Percentiles rank a stretch among this genome's conserved stretches.
Conservation (phyloP, 1,140 invertebrate genomes). For the Calephelis virginiensis region DNA sequence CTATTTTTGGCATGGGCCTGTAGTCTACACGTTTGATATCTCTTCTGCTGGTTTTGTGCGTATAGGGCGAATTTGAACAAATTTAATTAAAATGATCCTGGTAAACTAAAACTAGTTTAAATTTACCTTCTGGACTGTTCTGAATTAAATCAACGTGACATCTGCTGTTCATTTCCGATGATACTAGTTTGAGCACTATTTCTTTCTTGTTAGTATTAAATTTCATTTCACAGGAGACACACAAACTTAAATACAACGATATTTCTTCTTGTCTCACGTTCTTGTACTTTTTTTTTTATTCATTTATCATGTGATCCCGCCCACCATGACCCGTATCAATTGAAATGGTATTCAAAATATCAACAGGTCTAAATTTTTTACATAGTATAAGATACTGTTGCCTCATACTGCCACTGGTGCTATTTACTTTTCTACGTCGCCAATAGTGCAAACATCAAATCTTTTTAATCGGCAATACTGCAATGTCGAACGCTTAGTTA, state of each 20-base stretch:
- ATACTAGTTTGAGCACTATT: background rate
- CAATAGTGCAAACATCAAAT: constrained; percentile 4
- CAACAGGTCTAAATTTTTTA: constrained; percentile 1
- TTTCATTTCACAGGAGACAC: background rate
- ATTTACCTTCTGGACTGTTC: background rate
- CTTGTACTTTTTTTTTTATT: constrained; percentile 6
- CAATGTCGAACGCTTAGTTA: background rate
- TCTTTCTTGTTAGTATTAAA: background rate
- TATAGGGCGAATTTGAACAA: no score
- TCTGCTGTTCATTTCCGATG: constrained; percentile 7
- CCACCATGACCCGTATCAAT: constrained; percentile 5
- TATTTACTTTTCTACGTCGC: background rate
- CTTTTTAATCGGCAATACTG: constrained; percentile 3
- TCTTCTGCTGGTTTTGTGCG: no score
- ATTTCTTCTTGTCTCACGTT: no score
- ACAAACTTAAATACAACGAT: constrained; percentile 3
- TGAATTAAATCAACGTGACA: background rate
- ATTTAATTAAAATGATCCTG: constrained; percentile 3
- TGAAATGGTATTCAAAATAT: background rate
- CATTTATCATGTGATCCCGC: constrained; percentile 1
- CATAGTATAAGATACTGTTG: constrained; percentile 1
- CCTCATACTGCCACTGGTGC: background rate
- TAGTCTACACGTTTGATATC: background rate
- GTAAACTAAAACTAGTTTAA: constrained; percentile 4
- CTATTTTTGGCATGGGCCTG: no score